Base-by-base conservation (phyloP, 2,888 invertebrate species). In the Adelognathus sp. region DNA sequence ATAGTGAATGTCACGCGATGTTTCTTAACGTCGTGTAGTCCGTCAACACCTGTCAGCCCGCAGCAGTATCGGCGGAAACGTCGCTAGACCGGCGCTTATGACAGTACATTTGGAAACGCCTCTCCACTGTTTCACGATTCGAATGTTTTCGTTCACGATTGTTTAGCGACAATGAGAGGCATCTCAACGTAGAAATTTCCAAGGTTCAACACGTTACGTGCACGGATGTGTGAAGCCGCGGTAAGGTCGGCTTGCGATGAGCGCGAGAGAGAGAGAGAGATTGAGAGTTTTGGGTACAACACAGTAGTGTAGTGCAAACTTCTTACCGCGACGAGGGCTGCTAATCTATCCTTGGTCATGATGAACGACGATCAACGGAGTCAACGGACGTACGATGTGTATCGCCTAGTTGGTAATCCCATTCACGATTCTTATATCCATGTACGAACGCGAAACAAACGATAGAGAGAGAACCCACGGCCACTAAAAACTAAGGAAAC, bases 341-440 rank as follows among this genome's bases (percentile, higher is more conserved):
- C 97, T 95, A 98, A 96, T 96, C 97, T 97, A 95, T 98, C 98
- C 95, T 98, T 98, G 94, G 97, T 97, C 97, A 97, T 98, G 89
- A 82, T 86, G 86, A 86, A 81, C 82, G 86, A 83, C 83, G 76
- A 81, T 73, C 84, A 86, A n/a, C n/a, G n/a, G n/a, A 88, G 86
- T 88, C 87, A 88, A 87, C 88, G 85, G 85, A 82, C 86, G 87
- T 85, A 87, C 87, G 86, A 84, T 84, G 86, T 83, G 86, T 84
- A 86, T 82, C 88, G 85, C 87, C 88, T 88, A 88, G 84, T 88
- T 85, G 85, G 86, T 90, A 90, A 90, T 95, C 95, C 95, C 95
- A 95, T 95, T 95, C 95, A 95, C 95, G 92, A 93, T 93, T 94
- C 94, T n/a, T n/a, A n/a, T 94, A 93, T 93, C 94, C 94, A 93